phyloP scores from a whole-genome alignment of 1,140 invertebrate genomes.

The Charaxes varanes region DNA sequence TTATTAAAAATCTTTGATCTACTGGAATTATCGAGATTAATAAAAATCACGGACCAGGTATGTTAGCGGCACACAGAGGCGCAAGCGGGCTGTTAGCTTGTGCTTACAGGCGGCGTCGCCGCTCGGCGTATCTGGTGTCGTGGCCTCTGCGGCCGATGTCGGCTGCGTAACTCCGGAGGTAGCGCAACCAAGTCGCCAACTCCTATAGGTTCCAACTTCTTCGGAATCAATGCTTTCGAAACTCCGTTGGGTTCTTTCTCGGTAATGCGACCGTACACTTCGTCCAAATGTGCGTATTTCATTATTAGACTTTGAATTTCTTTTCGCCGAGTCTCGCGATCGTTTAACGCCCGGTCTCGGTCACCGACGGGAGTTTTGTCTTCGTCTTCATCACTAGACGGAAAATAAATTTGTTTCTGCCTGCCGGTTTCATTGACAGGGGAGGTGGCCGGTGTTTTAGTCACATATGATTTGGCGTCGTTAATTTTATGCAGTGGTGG shows the following conservation, averaged over 20 bases:
- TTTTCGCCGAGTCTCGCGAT: constrained; percentile 84
- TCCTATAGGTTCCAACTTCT: constrained; percentile 54
- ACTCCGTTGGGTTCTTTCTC: constrained; percentile 43
- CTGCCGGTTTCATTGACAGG: constrained; percentile 49
- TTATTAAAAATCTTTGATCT: no score
- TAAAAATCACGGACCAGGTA: constrained; percentile 53
- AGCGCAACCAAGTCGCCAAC: constrained; percentile 53
- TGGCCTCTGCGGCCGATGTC: constrained; percentile 56
- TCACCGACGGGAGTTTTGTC: constrained; percentile 73
- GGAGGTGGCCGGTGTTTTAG: constrained; percentile 58
- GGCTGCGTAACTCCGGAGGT: constrained; percentile 57
- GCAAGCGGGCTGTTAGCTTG: constrained; percentile 59
- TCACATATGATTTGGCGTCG: constrained; percentile 40
- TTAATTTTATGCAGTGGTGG: constrained; percentile 34
- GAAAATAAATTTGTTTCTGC: constrained; percentile 70
- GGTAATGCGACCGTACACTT: constrained; percentile 74
- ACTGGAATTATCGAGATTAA: constrained; percentile 7
- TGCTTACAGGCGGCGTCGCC: constrained; percentile 75
- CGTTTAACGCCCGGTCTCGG: constrained; percentile 75
- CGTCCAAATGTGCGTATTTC: constrained; percentile 84
- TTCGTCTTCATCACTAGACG: constrained; percentile 68
- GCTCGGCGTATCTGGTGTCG: constrained; percentile 54
- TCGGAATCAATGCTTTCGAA: constrained; percentile 22
- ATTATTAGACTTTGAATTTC: constrained; percentile 87
- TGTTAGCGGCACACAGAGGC: constrained; percentile 65